Evolutionary conservation across 2,113 vertebrate species (phyloP).

Genomic region (Microcebus lehilahytsara): DNA sequence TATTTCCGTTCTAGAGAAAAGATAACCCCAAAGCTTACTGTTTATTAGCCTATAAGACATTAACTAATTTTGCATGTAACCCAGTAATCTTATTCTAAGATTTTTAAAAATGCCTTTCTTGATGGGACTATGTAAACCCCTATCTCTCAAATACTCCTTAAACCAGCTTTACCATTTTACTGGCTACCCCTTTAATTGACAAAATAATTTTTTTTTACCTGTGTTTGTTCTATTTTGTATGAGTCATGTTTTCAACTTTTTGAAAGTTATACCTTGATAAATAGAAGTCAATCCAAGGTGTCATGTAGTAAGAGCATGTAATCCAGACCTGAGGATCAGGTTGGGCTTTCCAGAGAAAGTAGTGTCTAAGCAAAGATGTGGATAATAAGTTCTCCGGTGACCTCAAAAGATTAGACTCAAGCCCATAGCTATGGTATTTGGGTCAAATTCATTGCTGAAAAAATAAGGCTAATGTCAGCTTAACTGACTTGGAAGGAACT

Average conservation of each 20-base stretch:
- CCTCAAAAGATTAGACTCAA: neutral
- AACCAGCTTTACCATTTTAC: neutral
- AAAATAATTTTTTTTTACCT: neutral
- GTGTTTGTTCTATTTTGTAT: neutral
- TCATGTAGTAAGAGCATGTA: neutral
- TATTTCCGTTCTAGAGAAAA: neutral
- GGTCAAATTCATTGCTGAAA: neutral
- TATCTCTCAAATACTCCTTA: neutral
- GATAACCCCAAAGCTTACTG: neutral
- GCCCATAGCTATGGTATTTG: neutral
- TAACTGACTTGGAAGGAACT: neutral
- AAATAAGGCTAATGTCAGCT: neutral
- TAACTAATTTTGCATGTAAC: neutral
- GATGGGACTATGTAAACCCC: neutral
- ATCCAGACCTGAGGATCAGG: neutral
- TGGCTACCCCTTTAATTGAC: neutral
- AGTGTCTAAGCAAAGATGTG: neutral
- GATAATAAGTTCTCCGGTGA: neutral
- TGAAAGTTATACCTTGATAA: neutral
- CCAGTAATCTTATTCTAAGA: neutral
- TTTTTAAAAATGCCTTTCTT: neutral
- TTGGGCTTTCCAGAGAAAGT: neutral
- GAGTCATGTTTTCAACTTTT: neutral
- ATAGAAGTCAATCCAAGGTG: neutral
- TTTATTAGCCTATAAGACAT: neutral